Evolutionary conservation across 2,113 vertebrate species (phyloP), one percentile per base, ranked within the genome.

Genomic region (Paradoxurus hermaphroditus): DNA sequence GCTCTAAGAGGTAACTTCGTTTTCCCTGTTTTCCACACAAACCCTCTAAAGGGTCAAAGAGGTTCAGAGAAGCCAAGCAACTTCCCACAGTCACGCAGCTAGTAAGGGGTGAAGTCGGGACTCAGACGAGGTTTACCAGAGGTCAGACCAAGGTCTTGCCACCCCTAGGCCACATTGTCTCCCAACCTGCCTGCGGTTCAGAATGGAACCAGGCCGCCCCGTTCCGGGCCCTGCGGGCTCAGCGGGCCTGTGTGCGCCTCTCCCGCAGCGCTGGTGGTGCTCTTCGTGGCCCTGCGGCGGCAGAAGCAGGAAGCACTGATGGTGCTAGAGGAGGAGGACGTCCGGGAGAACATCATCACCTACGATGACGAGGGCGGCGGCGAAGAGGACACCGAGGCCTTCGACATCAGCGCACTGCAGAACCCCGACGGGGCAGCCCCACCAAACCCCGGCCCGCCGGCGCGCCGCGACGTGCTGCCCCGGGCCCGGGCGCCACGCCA

Each of bases 291-390:
- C 1, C 97, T 99, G 97, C 99, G 99, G 82, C 98, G 99, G 53
- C 99, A 99, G 93, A 99, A 99, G 98, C 99, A 99, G 0, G 99
- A 99, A 90, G 99, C 99, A 0, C 98, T 99, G 94, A 99, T 99
- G 44, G 99, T 99, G 0, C 98, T 99, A 83, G 99, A 99, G 96
- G 99, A 99, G 95, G 99, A 99, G 46, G 99, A 99, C 25, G 99
- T 99, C 4, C 98, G 99, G 0, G 99, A 99, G 98, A 99, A 99
- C 98, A 99, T 99, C 98, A 99, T 99, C 97, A 99, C 99, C 8
- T 99, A 99, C 1, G 99, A 99, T 1, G 99, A 99, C 25, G 99
- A 99, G 97, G 99, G 99, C 0, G 99, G 99, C 0, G 99, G 99
- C 0, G 99, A 99, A 93, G 99, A 99, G 15, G 99, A 99, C 99